phyloP scores from a whole-genome alignment of 2,113 vertebrate genomes.

The Crotalus viridis region DNA sequence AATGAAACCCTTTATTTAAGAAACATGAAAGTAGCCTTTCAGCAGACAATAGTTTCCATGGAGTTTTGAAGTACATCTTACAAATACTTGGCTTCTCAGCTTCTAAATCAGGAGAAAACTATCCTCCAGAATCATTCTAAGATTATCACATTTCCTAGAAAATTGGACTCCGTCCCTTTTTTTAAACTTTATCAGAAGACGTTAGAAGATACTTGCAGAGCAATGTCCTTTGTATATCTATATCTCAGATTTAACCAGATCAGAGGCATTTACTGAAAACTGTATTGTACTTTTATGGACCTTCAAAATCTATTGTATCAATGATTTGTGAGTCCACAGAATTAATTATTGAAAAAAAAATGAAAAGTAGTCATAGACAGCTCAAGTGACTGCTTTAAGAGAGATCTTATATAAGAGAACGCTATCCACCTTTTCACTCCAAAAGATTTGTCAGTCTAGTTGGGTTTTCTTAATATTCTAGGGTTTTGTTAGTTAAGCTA shows the following conservation, averaged over 20 bases:
- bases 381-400: not conserved
- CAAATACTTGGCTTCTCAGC: conserved; percentile 33
- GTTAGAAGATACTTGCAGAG: conserved; percentile 59
- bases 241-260: conserved; percentile 53
- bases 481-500: not conserved
- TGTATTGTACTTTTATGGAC: conserved; percentile 65
- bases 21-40: conserved; percentile 19
- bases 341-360: conserved; percentile 6
- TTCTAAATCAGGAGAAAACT: conserved; percentile 49
- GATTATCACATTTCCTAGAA: conserved; percentile 52
- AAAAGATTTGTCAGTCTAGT: not conserved
- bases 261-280: conserved; percentile 61
- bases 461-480: not conserved
- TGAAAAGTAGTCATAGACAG: not conserved
- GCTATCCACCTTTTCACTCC: not conserved
- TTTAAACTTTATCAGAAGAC: conserved; percentile 71
- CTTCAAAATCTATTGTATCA: conserved; percentile 55
- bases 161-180: conserved; percentile 59
- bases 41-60: not conserved
- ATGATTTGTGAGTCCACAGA: conserved; percentile 48
- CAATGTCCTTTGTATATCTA: conserved; percentile 47
- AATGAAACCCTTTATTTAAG: conserved; percentile 16
- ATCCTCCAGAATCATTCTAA: conserved; percentile 25
- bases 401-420: not conserved
- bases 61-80: conserved; percentile 23